Evolutionary conservation across 2,113 vertebrate genomes (phyloP).

Genomic region (Cyanistes caeruleus): DNA sequence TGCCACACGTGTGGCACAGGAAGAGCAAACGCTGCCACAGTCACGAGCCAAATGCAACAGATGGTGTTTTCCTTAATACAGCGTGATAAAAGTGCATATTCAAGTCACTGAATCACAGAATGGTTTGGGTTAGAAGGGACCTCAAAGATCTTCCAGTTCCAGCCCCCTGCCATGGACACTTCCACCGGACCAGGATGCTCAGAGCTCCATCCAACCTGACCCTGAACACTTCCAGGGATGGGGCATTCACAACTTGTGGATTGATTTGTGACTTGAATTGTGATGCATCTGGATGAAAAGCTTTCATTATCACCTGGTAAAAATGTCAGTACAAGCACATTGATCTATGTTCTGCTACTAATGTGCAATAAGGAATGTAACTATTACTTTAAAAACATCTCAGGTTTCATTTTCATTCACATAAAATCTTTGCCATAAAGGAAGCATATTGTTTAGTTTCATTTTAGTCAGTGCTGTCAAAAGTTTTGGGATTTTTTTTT

Average conservation of each 20-base stretch:
- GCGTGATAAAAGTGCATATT: accelerated
- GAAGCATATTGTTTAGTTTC: not conserved
- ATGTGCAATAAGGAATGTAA: not conserved
- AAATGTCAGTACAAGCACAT: not conserved
- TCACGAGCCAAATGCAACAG: not conserved
- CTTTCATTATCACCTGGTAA: not conserved
- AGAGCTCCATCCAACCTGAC: not conserved
- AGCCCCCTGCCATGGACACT: not conserved
- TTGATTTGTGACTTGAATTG: not conserved
- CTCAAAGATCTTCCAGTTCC: not conserved
- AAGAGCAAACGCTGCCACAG: not conserved
- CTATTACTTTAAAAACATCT: not conserved
- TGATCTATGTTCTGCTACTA: not conserved
- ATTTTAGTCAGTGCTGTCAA: not conserved
- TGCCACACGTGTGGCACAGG: not conserved
- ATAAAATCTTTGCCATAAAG: not conserved
- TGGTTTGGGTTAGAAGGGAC: not conserved
- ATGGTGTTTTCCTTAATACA: not conserved
- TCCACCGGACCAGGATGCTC: not conserved
- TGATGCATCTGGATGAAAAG: not conserved
- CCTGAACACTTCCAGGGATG: not conserved
- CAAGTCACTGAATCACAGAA: not conserved
- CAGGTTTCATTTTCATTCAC: not conserved
- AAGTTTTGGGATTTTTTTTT: not conserved
- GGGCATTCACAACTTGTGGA: not conserved